Conservation (phyloP, 2,113 vertebrate genomes). For the Silurus glanis region DNA sequence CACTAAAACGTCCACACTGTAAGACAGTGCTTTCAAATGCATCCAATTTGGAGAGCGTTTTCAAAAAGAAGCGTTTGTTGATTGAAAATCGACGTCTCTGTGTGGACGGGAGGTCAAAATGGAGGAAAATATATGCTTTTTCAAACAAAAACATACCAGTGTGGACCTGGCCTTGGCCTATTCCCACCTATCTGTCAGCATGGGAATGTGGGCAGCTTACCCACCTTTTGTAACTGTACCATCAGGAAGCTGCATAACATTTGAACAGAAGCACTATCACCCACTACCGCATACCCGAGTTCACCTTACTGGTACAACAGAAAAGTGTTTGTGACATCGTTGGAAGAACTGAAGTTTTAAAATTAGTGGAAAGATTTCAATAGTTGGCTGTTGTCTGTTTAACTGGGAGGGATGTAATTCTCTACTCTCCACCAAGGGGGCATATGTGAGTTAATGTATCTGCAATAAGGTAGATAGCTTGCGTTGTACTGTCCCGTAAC, state of each 20-base stretch:
- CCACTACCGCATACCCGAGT: background rate
- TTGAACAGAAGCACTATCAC: background rate
- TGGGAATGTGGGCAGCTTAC: background rate
- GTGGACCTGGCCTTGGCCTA: no score
- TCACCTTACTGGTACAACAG: background rate
- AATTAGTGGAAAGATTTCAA: background rate
- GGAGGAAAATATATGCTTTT: no score
- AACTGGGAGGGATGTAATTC: background rate
- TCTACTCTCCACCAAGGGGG: background rate
- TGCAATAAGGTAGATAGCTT: background rate
- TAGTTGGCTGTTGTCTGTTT: background rate
- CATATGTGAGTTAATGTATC: background rate
- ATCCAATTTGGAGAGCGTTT: no score
- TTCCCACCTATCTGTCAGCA: no score
- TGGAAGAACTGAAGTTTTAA: background rate
- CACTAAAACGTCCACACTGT: no score
- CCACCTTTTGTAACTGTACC: background rate
- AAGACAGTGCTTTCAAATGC: no score
- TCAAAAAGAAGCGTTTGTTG: no score
- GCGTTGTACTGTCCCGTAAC: background rate
- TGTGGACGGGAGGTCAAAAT: no score
- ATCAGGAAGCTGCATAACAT: background rate
- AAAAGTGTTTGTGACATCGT: background rate
- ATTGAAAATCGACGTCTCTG: no score
- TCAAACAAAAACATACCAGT: no score